Conservation (phyloP, 2,113 vertebrate genomes). For the Pungitius pungitius region DNA sequence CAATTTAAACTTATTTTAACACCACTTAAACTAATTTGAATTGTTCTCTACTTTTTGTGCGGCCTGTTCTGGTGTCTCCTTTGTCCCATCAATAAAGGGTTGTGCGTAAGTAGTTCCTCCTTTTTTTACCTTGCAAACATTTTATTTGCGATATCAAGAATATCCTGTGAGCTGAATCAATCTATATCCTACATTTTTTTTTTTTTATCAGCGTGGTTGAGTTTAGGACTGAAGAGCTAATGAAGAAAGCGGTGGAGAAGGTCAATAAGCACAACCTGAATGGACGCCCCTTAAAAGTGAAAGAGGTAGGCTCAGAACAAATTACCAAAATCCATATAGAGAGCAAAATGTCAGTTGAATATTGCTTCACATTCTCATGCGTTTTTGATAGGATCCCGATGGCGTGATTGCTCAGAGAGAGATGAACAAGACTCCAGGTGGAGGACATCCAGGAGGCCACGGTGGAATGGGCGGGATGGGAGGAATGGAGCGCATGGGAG, state of each 20-base stretch:
- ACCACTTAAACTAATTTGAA: slow-evolving; percentile 59
- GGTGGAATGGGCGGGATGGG: slow-evolving; percentile 77
- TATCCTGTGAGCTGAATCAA: too few species aligned
- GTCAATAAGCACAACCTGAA: slow-evolving; percentile 96
- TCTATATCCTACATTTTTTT: too few species aligned
- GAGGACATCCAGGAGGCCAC: slow-evolving; percentile 76
- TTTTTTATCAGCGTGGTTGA: slow-evolving; percentile 88
- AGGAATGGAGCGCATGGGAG: slow-evolving; percentile 43
- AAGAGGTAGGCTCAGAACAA: slow-evolving; percentile 83
- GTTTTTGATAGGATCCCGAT: slow-evolving; percentile 86
- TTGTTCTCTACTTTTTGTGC: slow-evolving; percentile 59
- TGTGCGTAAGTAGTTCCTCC: slow-evolving; percentile 91
- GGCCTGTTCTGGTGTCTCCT: slow-evolving; percentile 56
- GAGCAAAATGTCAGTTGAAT: neutral
- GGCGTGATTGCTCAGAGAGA: slow-evolving; percentile 94
- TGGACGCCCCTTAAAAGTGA: slow-evolving; percentile 95
- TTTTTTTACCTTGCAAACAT: neutral
- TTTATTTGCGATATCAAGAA: too few species aligned
- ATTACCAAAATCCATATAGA: neutral
- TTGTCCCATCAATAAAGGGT: slow-evolving; percentile 82
- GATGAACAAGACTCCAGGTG: slow-evolving; percentile 84
- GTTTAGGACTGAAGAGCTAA: slow-evolving; percentile 97
- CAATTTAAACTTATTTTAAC: slow-evolving; percentile 2
- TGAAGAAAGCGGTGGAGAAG: slow-evolving; percentile 97
- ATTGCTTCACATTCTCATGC: neutral